phyloP scores from a whole-genome alignment of 2,888 invertebrate genomes.

The Ophion slaviceki region DNA sequence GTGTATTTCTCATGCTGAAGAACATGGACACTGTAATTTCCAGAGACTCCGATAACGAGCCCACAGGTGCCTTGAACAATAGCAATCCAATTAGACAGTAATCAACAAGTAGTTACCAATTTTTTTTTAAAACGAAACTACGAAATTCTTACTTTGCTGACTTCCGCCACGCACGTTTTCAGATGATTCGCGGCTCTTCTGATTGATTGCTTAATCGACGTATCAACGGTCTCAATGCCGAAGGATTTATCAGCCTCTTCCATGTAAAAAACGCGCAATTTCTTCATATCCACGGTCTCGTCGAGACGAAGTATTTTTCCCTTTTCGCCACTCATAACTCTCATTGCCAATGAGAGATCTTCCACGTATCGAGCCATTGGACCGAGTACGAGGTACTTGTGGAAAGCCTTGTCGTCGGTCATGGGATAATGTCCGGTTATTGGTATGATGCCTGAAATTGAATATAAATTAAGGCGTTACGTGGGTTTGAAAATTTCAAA shows the following conservation, averaged over 20 bases:
- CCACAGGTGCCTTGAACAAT: conserved; percentile 84
- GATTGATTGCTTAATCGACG: conserved; percentile 85
- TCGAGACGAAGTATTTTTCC: conserved; percentile 83
- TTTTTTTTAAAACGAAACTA: background rate
- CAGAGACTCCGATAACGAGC: conserved; percentile 84
- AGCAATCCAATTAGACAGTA: background rate
- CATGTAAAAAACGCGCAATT: conserved; percentile 87
- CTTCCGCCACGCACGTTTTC: conserved; percentile 82
- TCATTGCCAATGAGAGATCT: conserved; percentile 89
- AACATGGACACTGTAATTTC: conserved; percentile 85
- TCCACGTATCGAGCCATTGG: conserved; percentile 92
- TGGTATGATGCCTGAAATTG: conserved; percentile 84
- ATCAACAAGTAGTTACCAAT: background rate
- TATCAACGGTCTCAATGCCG: conserved; percentile 84
- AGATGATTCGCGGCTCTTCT: conserved; percentile 85
- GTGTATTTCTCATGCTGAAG: conserved; percentile 85
- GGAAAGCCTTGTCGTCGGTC: conserved; percentile 84
- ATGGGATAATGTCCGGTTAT: conserved; percentile 87
- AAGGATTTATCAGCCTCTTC: conserved; percentile 86
- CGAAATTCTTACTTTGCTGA: conserved; percentile 80
- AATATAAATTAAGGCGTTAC: background rate
- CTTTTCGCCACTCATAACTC: conserved; percentile 86
- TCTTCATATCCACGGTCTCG: conserved; percentile 84
- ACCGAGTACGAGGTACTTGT: conserved; percentile 86
- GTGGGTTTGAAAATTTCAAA: too few species aligned